Conservation (phyloP, 1,140 invertebrate species). For the Calephelis virginiensis region DNA sequence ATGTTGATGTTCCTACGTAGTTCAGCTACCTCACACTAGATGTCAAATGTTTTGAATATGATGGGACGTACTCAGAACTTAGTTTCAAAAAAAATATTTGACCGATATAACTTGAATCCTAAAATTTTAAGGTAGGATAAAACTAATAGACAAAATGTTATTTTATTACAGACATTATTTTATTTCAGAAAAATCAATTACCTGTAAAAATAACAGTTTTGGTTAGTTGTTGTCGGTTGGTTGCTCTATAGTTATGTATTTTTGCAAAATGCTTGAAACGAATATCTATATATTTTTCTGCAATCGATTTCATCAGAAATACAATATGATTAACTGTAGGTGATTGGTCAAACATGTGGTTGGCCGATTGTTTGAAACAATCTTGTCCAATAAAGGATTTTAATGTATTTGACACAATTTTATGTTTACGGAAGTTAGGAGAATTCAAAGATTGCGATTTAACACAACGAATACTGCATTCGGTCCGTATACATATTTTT, state of each 20-base stretch:
- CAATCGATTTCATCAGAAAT: neutral
- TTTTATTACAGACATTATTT: no score
- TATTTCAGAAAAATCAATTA: neutral
- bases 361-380: neutral
- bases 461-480: neutral
- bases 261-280: conserved; percentile 1
- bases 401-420: neutral
- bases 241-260: neutral
- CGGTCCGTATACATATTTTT: conserved; percentile 1
- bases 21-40: neutral
- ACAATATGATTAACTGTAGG: conserved; percentile 1
- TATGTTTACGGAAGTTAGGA: neutral
- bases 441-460: neutral
- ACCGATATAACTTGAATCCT: no score
- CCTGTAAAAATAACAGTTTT: neutral
- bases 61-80: neutral
- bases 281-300: neutral
- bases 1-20: neutral
- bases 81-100: neutral
- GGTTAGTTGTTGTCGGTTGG: conserved; percentile 4
- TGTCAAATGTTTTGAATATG: neutral
- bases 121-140: no score
- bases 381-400: conserved; percentile 7
- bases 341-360: conserved; percentile 3
- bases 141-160: no score